Percentiles rank a stretch among this genome's conserved stretches.
Conservation (phyloP, 2,888 invertebrate species). For the Icerya purchasi region DNA sequence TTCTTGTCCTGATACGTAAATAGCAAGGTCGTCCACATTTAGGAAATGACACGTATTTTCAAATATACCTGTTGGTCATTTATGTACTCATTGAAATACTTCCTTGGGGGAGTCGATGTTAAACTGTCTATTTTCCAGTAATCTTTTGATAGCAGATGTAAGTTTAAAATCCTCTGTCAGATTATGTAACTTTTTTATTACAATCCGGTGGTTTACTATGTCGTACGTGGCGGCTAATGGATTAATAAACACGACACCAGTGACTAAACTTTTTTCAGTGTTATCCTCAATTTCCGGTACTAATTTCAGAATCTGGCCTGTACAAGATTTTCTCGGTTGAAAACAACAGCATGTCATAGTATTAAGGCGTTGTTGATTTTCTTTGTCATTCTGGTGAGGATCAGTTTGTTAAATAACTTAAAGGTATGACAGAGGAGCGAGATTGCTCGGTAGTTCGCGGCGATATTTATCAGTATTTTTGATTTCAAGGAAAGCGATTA, state of each 20-base stretch:
- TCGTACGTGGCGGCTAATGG: conserved; percentile 12
- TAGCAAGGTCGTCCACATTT: not conserved
- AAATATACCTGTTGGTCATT: not conserved
- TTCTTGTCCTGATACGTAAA: not conserved
- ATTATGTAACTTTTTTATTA: not conserved
- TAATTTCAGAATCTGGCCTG: conserved; percentile 14
- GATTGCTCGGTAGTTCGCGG: conserved; percentile 15
- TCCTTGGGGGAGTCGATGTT: not conserved
- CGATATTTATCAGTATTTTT: conserved; percentile 10
- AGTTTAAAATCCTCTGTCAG: not conserved
- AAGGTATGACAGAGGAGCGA: conserved; percentile 16
- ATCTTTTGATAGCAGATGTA: not conserved
- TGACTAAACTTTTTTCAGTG: conserved; percentile 9
- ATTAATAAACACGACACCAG: conserved; percentile 11
- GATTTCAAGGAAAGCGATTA: conserved; percentile 14
- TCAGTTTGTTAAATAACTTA: conserved; percentile 7
- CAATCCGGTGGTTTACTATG: not conserved
- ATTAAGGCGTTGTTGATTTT: conserved; percentile 13
- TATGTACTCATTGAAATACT: not conserved
- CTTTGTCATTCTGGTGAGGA: conserved; percentile 12
- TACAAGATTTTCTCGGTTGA: conserved; percentile 11
- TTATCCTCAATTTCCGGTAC: conserved; percentile 13
- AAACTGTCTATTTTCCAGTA: conserved; percentile 7
- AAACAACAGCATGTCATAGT: conserved; percentile 13
- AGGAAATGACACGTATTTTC: not conserved